Base-by-base conservation (phyloP, 2,113 vertebrate genomes). In the Cyphomyrus discorhynchus region DNA sequence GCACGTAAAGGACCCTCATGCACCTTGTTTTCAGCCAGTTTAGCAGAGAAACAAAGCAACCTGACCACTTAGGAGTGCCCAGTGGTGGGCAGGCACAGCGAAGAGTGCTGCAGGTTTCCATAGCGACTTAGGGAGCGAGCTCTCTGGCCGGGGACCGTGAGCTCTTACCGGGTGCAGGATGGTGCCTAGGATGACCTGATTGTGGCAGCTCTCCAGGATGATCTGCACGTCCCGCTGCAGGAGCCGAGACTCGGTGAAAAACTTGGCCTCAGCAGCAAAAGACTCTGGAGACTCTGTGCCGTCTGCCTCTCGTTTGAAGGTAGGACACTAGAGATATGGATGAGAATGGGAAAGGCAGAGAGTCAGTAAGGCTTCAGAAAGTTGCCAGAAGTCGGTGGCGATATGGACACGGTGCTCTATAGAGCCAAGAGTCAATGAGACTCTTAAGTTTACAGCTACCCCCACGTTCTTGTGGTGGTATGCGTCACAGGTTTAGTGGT, bases 181-280 rank as follows among this genome's bases (percentile, higher is more conserved):
- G 93, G 98, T 99, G 47, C 98, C 98, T 93, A 99, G 94, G 92
- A 99, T 95, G 93, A 98, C 95, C 95, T 99, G 98, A 95, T 99
- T 99, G 91, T 97, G 98, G 91, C 98, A 99, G 94, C 98, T 98
- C 94, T 99, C 98, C 95, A 99, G 93, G 90, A 99, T 95, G 10
- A 99, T 99, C 95, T 99, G 98, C 90, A 99, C 98, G 0, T 99
- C 98, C 91, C 98, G 96, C 94, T 99, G 98, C 56, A 99, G 96
- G 82, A 99, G 95, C 49, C 98, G 96, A 0, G 98, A 99, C 92
- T 99, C 98, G 0, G 98, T 99, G 95, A 99, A 99, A 94, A 99
- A 99, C 92, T 98, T 99, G 90, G 98, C 98, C 92, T 99, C 98
- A 0, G 98, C 98, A 0, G 98, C 98, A 6, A 99, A 99, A 0